Evolutionary conservation across 1,140 invertebrate species (phyloP).

Genomic region (Temnothorax curvispinosus): DNA sequence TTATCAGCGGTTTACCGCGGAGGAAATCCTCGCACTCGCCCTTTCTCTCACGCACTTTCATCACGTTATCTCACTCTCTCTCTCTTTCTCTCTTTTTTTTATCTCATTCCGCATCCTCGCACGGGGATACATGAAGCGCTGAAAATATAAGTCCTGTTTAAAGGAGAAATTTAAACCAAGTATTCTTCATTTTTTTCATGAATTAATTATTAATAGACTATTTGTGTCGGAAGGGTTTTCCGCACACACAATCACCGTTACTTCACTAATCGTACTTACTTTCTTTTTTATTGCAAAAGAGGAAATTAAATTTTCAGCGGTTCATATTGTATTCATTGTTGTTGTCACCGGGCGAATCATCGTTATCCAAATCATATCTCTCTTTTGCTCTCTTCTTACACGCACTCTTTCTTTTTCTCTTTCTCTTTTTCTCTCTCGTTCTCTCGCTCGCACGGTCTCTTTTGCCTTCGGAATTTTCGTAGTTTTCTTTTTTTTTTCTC

Average conservation of each 20-base stretch:
- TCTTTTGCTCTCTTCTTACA: conserved; percentile 69
- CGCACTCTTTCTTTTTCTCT: conserved; percentile 45
- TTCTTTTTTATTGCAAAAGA: neutral
- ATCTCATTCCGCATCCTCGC: conserved; percentile 55
- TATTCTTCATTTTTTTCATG: neutral
- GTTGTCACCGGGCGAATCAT: conserved; percentile 45
- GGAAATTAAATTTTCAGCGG: neutral
- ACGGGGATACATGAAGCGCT: conserved; percentile 19
- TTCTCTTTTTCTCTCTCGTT: neutral
- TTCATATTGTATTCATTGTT: conserved; percentile 60
- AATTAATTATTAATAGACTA: too few species aligned
- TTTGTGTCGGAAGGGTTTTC: neutral
- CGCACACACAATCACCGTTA: neutral
- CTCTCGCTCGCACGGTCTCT: conserved; percentile 54
- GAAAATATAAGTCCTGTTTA: neutral
- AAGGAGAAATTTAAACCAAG: neutral
- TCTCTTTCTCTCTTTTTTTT: conserved; percentile 66
- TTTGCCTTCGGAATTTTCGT: conserved; percentile 70
- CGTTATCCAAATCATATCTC: conserved; percentile 54
- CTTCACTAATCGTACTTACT: neutral
- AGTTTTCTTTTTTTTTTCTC: conserved; percentile 71
- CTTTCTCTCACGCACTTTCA: conserved; percentile 46
- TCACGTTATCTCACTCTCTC: conserved; percentile 64
- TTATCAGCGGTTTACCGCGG: neutral
- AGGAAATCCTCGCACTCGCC: conserved; percentile 45